Conservation (phyloP, 2,888 invertebrate species). For the Cephus nigrinus region DNA sequence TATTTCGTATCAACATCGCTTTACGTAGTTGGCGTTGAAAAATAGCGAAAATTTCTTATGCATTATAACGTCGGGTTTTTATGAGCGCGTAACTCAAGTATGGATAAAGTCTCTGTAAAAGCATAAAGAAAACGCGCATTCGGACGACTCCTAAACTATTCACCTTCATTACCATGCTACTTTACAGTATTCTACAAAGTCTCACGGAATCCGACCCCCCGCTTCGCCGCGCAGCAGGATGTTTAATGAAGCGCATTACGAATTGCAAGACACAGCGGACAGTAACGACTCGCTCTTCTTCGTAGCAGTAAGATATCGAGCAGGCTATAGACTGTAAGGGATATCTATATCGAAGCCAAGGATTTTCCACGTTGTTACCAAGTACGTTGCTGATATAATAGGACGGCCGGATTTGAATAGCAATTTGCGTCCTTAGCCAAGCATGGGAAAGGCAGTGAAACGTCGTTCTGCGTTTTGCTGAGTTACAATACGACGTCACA, state of each 20-base stretch:
- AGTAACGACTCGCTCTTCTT: not conserved
- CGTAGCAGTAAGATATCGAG: not conserved
- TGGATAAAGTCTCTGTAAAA: not conserved
- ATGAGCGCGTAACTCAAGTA: not conserved
- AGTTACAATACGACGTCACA: constrained; percentile 43
- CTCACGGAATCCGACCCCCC: not conserved
- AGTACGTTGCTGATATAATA: not conserved
- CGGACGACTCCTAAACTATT: not conserved
- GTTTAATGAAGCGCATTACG: not conserved
- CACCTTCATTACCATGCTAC: not conserved
- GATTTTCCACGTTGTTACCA: not conserved
- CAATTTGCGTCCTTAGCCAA: constrained; percentile 9
- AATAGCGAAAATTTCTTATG: not conserved
- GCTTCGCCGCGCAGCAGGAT: not conserved
- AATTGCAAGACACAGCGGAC: not conserved
- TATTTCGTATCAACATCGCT: not conserved
- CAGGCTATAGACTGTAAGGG: not conserved
- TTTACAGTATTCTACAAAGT: not conserved
- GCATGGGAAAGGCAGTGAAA: constrained; percentile 5
- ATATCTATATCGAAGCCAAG: not conserved
- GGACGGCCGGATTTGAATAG: not conserved
- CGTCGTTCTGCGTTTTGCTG: constrained; percentile 28
- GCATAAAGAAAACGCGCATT: not conserved
- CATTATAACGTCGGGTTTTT: not conserved
- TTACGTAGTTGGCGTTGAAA: not conserved